A percentile compares a stretch with the other conserved stretches of the same genome.
Conservation (phyloP, 2,888 invertebrate species). For the Torymus tubicola region DNA sequence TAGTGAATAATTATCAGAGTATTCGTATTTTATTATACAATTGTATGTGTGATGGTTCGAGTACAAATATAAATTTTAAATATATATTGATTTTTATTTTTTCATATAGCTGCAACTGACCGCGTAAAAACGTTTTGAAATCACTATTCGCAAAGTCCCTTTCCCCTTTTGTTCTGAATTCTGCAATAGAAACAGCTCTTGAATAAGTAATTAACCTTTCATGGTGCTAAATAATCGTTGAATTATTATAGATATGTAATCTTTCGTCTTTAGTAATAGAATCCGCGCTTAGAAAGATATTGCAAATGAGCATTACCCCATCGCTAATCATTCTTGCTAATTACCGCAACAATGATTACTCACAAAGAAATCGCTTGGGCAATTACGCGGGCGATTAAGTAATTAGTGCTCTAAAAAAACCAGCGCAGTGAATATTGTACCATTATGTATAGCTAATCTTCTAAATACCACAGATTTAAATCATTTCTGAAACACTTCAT, state of each 20-base stretch:
- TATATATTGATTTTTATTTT: no score
- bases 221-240: background rate
- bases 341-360: conserved; percentile 6
- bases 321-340: conserved; percentile 23
- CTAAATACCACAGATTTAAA: no score
- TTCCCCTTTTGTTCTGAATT: no score
- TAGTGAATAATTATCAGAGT: no score
- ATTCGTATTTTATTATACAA: no score
- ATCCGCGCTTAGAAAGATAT: conserved; percentile 27
- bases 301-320: conserved; percentile 21
- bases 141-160: no score
- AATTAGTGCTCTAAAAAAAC: background rate
- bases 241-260: background rate
- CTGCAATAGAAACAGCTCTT: background rate
- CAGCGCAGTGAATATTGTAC: background rate
- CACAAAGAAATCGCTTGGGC: conserved; percentile 22
- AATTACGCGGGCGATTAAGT: conserved; percentile 6
- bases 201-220: background rate
- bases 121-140: no score
- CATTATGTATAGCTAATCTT: background rate
- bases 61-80: no score
- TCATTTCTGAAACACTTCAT: no score
- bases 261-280: background rate
- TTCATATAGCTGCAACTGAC: no score
- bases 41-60: no score